These are phyloP conservation scores for Punctoribates punctum DNA, from an alignment of 2,888 invertebrate genomes.

Conservation along the genomic window DNA sequence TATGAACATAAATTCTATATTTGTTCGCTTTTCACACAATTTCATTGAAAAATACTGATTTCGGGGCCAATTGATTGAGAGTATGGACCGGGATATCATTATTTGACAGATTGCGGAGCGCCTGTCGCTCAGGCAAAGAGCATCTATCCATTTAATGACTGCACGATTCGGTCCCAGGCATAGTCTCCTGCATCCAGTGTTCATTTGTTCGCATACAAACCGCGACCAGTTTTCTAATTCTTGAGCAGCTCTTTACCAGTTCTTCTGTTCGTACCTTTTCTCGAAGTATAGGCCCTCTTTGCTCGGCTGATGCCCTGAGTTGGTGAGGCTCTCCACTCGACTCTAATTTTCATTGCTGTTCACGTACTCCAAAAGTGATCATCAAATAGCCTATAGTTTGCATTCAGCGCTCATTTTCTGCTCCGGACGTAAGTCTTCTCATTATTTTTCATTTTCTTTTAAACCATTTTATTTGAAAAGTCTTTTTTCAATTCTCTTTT, in stretches of 20 bases:
- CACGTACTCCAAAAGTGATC: slow-evolving; percentile 22
- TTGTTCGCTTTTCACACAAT: not conserved
- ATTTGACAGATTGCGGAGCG: not conserved
- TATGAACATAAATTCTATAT: slow-evolving; percentile 8
- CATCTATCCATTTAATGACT: slow-evolving; percentile 20
- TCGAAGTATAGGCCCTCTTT: not conserved
- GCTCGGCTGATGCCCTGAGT: not conserved
- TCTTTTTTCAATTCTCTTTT: no score
- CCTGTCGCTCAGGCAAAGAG: slow-evolving; percentile 14
- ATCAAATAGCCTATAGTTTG: slow-evolving; percentile 24
- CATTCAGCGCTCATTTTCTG: not conserved
- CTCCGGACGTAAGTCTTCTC: not conserved
- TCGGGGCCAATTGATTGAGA: not conserved
- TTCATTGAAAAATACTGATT: not conserved
- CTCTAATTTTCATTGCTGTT: not conserved
- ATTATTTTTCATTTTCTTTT: no score
- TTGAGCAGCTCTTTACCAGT: slow-evolving; percentile 17
- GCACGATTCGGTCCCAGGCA: not conserved
- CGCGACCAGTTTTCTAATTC: not conserved
- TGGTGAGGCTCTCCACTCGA: no score
- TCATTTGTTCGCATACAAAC: slow-evolving; percentile 15
- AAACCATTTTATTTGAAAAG: no score
- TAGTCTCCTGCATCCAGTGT: not conserved
- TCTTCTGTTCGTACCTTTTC: not conserved
- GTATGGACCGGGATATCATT: not conserved